Percentiles rank a stretch among this genome's conserved stretches.
These are phyloP conservation scores for Venusia cambrica DNA, from an alignment of 2,888 invertebrate species.

Conservation along the genomic window DNA sequence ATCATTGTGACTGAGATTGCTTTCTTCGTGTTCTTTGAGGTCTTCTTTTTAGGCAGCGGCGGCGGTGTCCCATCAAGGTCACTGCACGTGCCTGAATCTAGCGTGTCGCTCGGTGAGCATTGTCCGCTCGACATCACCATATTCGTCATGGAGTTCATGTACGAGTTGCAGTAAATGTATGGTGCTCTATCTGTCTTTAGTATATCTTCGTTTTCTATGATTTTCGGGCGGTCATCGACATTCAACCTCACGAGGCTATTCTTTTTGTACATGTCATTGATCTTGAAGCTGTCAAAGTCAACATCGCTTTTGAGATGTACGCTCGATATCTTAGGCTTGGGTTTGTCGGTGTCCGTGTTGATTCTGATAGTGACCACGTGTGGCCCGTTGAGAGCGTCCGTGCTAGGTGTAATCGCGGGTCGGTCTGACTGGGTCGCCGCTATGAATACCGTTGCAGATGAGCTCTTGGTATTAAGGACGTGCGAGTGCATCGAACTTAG, in stretches of 20 bases:
- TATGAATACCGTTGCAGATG: constrained; percentile 79
- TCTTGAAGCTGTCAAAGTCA: constrained; percentile 65
- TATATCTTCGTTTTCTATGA: constrained; percentile 74
- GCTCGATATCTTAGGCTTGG: constrained; percentile 73
- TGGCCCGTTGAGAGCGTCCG: constrained; percentile 71
- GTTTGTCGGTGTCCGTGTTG: constrained; percentile 81
- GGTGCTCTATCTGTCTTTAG: constrained; percentile 70
- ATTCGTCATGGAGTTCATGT: constrained; percentile 72
- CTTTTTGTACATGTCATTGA: constrained; percentile 62
- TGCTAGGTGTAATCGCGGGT: constrained; percentile 65
- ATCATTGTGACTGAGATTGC: constrained; percentile 80
- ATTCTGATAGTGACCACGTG: constrained; percentile 88
- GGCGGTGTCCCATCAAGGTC: constrained; percentile 89
- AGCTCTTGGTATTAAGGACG: constrained; percentile 78
- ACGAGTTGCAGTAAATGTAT: constrained; percentile 84
- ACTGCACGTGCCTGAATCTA: constrained; percentile 93
- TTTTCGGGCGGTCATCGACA: constrained; percentile 73
- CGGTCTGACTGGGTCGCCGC: constrained; percentile 76
- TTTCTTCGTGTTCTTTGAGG: constrained; percentile 73
- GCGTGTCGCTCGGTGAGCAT: constrained; percentile 90
- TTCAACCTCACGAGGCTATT: constrained; percentile 82
- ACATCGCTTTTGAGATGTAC: constrained; percentile 73
- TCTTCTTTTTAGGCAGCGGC: constrained; percentile 85
- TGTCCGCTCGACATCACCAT: constrained; percentile 89
- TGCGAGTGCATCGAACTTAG: constrained; percentile 79